Evolutionary conservation across 1,140 invertebrate species (phyloP), one percentile per base, ranked within the genome.

Genomic region (Euwallacea fornicatus): DNA sequence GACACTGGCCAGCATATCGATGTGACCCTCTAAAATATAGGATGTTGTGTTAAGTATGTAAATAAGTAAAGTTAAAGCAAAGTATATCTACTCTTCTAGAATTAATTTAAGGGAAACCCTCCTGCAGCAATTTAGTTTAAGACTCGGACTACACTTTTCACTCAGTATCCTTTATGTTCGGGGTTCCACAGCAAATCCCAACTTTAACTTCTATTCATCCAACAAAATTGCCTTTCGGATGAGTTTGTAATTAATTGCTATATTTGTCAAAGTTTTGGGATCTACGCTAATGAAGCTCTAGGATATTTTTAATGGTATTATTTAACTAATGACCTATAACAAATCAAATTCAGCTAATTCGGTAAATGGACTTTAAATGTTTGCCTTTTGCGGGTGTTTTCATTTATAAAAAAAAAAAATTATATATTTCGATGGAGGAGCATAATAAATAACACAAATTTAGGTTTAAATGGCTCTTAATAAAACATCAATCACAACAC

Each of bases 1-100:
- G 13, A 88, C 73, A 43, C 78, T 79, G 0, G 80, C 80, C 50
- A 76, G 66, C 55, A 73, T 78, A 56, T 71, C 69, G 55, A 81
- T 74, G 62, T 75, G 71, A 42, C 71, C 71, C 65, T 67, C 71
- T 72, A 68, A 67, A 72, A 66, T 64, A 11, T 59, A 10, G 4
- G 16, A 59, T 2, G 46, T 50, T 50, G 13, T 33, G 21, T 33
- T 33, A 33, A 33, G 21, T 33, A 33, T 33, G 21, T 33, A 4
- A 33, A 4, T 33, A 33, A 33, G 21, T 33, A 33, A 33, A 33
- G 21, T 33, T 4, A 50, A 50, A 50, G 46, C 46, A 1, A 0
- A 50, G 46, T 13, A 58, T 58, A 16, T 46, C n/a, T 43, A 44
- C 13, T 42, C n/a, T 33, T 33, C 9, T 21, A 65, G n/a, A 65